Base-by-base conservation (phyloP, 2,113 vertebrate genomes). In the Seriola rivoliana region DNA sequence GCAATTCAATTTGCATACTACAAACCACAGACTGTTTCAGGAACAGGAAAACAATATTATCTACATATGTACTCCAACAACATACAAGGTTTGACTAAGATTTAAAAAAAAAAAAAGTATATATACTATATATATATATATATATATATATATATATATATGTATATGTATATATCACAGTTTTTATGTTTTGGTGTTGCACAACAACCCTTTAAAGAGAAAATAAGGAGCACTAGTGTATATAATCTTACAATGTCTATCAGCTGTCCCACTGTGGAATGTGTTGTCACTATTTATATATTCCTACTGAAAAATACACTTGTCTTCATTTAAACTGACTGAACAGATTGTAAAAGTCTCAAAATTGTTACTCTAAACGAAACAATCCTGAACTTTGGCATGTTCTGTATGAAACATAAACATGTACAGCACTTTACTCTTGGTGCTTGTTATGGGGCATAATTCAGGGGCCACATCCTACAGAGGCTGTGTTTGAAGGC, bases 311-410 rank as follows among this genome's bases (percentile, higher is more conserved):
- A 48, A 66, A n/a, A 57, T n/a, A 12, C 1, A 21, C 36, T 40
- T 19, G 10, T 8, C 46, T 57, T 38, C 5, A 57, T 19, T 48
- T 48, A 8, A 52, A n/a, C 23, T 12, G 17, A n/a, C 25, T 14
- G 23, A 40, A 64, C 34, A 58, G 29, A 16, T n/a, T 80, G 71
- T 59, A 65, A 70, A 75, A 65, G 32, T 48, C 10, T 63, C 5
- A 34, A 64, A 58, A 55, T 12, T n/a, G 1, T 17, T 40, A 21
- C 32, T 32, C 1, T 54, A 7, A 68, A n/a, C 17, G n/a, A 29
- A 72, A 58, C 14, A 29, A 8, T 29, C 5, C 29, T 74, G 17
- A 29, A 60, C 23, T 40, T 36, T 59, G 13, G 19, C 54, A 59
- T 32, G 54, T 8, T 46, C 16, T 42, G 14, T 46, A n/a, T n/a